phyloP scores from a whole-genome alignment of 2,888 invertebrate species.

The Zonitis immaculata region DNA sequence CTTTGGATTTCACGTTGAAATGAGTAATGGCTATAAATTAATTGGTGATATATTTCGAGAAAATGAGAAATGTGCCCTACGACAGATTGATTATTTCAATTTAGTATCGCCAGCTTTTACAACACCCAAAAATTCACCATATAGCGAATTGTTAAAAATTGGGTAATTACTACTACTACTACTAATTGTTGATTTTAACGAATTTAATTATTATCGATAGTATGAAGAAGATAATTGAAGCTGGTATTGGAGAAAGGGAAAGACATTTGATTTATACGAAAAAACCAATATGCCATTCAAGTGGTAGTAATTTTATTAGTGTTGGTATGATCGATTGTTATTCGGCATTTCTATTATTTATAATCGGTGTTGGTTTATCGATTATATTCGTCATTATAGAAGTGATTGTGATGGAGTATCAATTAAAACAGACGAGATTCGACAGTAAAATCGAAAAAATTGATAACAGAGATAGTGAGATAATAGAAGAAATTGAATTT shows the following conservation, averaged over 20 bases:
- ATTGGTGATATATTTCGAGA: conserved; percentile 64
- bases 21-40: conserved; percentile 61
- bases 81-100: conserved; percentile 57
- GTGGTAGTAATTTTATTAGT: conserved; percentile 23
- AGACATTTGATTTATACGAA: conserved; percentile 19
- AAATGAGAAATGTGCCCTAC: conserved; percentile 65
- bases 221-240: conserved; percentile 18
- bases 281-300: conserved; percentile 23
- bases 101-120: conserved; percentile 55
- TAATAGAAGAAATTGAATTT: too few relatives aligned
- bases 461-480: too few relatives aligned
- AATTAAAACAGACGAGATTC: too few relatives aligned
- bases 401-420: conserved; percentile 4
- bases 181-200: neutral
- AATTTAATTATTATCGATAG: neutral
- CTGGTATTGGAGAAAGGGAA: conserved; percentile 23
- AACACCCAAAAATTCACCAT: conserved; percentile 53
- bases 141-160: conserved; percentile 54
- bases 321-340: conserved; percentile 29
- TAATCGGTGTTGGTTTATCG: conserved; percentile 14
- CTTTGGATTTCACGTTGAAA: conserved; percentile 66
- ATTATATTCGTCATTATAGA: conserved; percentile 19
- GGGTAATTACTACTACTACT: conserved; percentile 44
- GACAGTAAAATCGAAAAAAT: too few relatives aligned
- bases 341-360: conserved; percentile 26